Evolutionary conservation across 2,888 invertebrate genomes (phyloP), one percentile per base, ranked within the genome.

Genomic region (Zeuzera pyrina): DNA sequence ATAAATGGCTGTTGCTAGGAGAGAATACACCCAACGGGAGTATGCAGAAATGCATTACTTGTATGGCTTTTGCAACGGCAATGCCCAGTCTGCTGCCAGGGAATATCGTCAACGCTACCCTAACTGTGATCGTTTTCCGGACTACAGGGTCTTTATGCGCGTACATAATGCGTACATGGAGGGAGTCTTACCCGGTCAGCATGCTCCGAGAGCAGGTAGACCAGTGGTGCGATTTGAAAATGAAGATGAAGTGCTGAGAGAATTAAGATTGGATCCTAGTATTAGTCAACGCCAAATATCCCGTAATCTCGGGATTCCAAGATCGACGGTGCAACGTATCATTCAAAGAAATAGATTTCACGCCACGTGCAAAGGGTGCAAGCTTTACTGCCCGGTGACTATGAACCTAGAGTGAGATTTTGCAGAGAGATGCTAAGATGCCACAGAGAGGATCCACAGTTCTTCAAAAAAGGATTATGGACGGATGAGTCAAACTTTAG

Each of bases 361-460:
- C 29, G 35, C 33, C 38, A 38, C 38, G 35, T 35, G 33, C 40
- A 38, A 35, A 28, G 38, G 29, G 34, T 36, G 33, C 35, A 41
- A 38, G 35, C 33, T 35, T 35, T 31, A 28, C 29, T 35, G 35
- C 26, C 31, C 22, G 27, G 11, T 35, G 37, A 40, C 31, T 40
- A 40, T 38, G 30, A 34, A 38, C 21, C 32, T 16, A 36, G 33
- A 38, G 31, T 41, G 31, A n/a, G 33, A 33, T 38, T 41, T 41
- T 41, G 35, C 33, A 32, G 35, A 30, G 35, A 35, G 26, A 35
- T 40, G 38, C 28, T 40, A 26, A 35, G 38, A 38, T 10, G 10
- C 15, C 34, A 35, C 19, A 35, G 38, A 35, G 35, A 30, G 31
- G 38, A 33, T 35, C 31, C 35, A 24, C n/a, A n/a, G n/a, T 36